Percentiles rank a stretch among this genome's conserved stretches.
Conservation (phyloP, 2,113 vertebrate species). For the Platycercus adscitus region DNA sequence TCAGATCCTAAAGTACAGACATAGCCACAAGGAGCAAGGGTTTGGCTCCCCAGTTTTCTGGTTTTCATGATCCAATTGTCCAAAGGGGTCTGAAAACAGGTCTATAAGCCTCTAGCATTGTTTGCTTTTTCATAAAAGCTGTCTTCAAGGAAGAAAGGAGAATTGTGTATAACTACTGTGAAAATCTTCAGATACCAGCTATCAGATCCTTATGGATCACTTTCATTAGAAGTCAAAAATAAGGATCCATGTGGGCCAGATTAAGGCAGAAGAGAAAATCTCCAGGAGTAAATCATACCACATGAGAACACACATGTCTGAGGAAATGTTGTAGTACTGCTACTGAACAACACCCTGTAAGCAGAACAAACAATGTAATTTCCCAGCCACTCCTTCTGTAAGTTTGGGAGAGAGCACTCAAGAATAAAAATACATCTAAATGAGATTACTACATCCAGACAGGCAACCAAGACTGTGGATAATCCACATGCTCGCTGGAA, state of each 20-base stretch:
- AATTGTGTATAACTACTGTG: neutral
- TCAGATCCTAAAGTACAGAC: conserved; percentile 51
- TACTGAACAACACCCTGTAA: neutral
- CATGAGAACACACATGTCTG: neutral
- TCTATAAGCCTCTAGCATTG: neutral
- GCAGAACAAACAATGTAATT: neutral
- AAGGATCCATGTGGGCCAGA: neutral
- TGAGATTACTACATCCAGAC: neutral
- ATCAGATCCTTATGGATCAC: neutral
- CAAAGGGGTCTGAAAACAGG: neutral
- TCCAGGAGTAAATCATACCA: neutral
- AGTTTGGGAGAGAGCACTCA: neutral
- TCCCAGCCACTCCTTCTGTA: neutral
- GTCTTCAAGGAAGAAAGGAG: neutral
- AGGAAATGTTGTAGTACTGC: neutral
- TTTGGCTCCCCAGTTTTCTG: neutral
- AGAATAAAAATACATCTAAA: neutral
- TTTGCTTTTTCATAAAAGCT: neutral
- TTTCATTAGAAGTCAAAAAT: neutral
- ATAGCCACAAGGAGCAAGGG: neutral
- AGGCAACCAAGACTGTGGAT: neutral
- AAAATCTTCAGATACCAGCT: neutral
- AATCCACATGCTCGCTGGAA: neutral
- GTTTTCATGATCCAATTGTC: conserved; percentile 4
- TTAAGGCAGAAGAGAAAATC: neutral